Conservation (phyloP, 2,113 vertebrate species). For the Gymnobelideus leadbeateri region DNA sequence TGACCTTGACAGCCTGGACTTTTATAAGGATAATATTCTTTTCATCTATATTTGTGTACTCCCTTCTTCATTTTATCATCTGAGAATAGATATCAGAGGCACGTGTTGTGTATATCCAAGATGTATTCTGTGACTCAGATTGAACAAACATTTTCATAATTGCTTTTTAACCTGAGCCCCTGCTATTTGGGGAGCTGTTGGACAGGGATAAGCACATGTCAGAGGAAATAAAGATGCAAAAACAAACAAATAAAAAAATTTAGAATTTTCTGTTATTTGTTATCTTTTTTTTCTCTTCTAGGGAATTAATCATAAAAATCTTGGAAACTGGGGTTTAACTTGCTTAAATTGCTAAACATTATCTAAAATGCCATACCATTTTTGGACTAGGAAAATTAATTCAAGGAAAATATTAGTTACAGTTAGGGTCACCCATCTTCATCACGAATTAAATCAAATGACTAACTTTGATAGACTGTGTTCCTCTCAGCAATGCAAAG, state of each 20-base stretch:
- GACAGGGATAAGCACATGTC: not conserved
- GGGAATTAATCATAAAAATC: conserved; percentile 31
- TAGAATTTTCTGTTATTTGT: not conserved
- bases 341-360: not conserved
- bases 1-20: not conserved
- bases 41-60: not conserved
- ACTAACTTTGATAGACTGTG: too few species aligned
- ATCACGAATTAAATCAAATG: not conserved
- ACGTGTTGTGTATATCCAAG: not conserved
- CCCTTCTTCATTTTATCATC: not conserved
- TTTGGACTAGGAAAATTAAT: conserved; percentile 8
- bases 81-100: not conserved
- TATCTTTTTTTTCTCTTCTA: not conserved
- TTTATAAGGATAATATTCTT: not conserved
- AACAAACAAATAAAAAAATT: not conserved
- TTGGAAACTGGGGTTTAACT: not conserved
- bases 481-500: too few species aligned
- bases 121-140: not conserved
- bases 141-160: not conserved
- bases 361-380: conserved; percentile 12
- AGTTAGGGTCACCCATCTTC: conserved; percentile 20
- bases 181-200: not conserved
- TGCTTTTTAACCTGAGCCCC: not conserved
- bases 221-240: not conserved
- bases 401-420: conserved; percentile 8